Conservation (phyloP, 1,140 invertebrate species). For the Samia ricini region DNA sequence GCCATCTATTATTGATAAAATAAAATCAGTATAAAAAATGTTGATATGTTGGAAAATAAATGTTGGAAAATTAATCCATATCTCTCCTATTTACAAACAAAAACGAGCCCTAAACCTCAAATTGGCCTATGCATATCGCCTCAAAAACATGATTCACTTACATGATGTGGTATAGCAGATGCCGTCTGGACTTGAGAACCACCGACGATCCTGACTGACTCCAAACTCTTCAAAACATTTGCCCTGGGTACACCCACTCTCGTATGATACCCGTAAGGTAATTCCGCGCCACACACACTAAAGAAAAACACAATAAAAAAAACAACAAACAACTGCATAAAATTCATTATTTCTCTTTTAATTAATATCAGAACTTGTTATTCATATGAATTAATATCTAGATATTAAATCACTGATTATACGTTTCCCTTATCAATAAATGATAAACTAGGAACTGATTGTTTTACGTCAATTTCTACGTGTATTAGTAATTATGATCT, state of each 20-base stretch:
- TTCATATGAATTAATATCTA: constrained; percentile 1
- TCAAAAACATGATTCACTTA: constrained; percentile 15
- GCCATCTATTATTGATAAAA: too few species aligned
- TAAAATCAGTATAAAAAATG: too few species aligned
- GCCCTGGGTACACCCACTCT: constrained; percentile 37
- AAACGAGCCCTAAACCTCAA: too few species aligned
- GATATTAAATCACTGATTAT: constrained; percentile 7
- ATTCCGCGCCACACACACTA: neutral
- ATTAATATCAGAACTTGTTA: neutral
- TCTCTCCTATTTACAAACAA: too few species aligned
- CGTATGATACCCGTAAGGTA: constrained; percentile 34
- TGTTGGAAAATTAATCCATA: too few species aligned
- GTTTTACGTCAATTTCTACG: too few species aligned
- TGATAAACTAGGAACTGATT: constrained; percentile 12
- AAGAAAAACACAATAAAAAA: constrained; percentile 8
- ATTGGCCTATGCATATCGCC: too few species aligned
- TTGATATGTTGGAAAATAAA: too few species aligned
- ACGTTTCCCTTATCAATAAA: constrained; percentile 2
- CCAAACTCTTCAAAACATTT: constrained; percentile 19
- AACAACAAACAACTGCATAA: constrained; percentile 10
- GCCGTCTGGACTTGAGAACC: constrained; percentile 27
- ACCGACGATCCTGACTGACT: constrained; percentile 36
- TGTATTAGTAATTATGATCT: too few species aligned
- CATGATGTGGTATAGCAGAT: constrained; percentile 38
- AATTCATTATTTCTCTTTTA: constrained; percentile 4